Evolutionary conservation across 2,797 vertebrate genomes (phyloP).

Genomic region (Numenius phaeopus): DNA sequence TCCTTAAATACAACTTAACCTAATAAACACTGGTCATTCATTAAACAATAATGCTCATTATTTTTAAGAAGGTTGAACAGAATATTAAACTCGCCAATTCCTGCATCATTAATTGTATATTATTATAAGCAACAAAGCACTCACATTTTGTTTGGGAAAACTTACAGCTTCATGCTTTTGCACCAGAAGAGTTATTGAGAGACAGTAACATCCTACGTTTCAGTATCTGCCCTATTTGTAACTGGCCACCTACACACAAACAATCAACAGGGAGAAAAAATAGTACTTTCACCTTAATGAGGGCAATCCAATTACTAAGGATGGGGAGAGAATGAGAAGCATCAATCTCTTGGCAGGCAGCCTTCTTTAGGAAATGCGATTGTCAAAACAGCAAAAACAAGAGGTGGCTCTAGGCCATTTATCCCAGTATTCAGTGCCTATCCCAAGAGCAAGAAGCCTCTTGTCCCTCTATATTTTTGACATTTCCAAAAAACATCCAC

Average conservation of each 20-base stretch:
- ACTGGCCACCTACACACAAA: slow-evolving; percentile 53
- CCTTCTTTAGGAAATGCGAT: slow-evolving; percentile 58
- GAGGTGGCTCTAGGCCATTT: slow-evolving; percentile 49
- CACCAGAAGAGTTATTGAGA: slow-evolving; percentile 23
- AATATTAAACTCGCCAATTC: slow-evolving; percentile 55
- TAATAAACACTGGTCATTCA: slow-evolving; percentile 82
- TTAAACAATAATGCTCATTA: slow-evolving; percentile 73
- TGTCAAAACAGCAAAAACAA: slow-evolving; percentile 64
- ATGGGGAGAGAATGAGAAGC: slow-evolving; percentile 69
- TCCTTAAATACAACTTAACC: slow-evolving; percentile 83
- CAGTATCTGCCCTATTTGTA: slow-evolving; percentile 58
- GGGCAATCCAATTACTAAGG: slow-evolving; percentile 77
- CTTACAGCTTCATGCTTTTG: neutral
- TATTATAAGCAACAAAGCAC: slow-evolving; percentile 50
- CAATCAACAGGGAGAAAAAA: slow-evolving; percentile 51
- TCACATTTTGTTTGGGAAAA: slow-evolving; percentile 31
- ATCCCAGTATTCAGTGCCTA: neutral
- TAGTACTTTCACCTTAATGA: slow-evolving; percentile 73
- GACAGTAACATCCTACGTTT: neutral
- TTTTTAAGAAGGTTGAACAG: slow-evolving; percentile 69
- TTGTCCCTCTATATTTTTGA: neutral
- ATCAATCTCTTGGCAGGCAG: slow-evolving; percentile 72
- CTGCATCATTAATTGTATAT: slow-evolving; percentile 45
- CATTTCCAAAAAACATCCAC: neutral
- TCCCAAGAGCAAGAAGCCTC: neutral